Evolutionary conservation across 1,140 invertebrate genomes (phyloP), one percentile per base, ranked within the genome.

Genomic region (Eulimnadia texana): DNA sequence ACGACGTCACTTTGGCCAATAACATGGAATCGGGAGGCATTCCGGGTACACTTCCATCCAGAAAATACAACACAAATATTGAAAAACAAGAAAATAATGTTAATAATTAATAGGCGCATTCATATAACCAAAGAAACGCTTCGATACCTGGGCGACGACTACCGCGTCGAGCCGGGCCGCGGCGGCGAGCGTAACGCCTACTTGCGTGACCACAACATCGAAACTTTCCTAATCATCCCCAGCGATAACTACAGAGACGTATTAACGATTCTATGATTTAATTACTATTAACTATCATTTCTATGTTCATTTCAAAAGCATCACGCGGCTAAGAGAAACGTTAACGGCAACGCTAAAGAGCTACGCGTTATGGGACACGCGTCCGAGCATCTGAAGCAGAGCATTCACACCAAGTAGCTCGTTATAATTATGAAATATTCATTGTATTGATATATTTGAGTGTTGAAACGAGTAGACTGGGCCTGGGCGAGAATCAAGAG

Each of bases 1-100:
- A 96, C 71, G 92, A 96, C 74, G 93, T 96, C 63, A 94, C 90
- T 1, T 74, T 94, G 25, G 92, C 92, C 33, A 97, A 96, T 76
- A 84, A 92, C 71, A 96, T 96, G 92, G 93, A 97, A 74, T 90
- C 88, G 67, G 90, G 89, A 0, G 93, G 93, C 23, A 82, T 90
- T 60, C 90, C 93, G 93, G 92, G 84, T 90, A 76, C 80, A 75
- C 73, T 58, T 53, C 19, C 33, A 24, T 24, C 0, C 50, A n/a
- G n/a, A n/a, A n/a, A n/a, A n/a, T n/a, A n/a, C n/a, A n/a, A n/a
- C n/a, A n/a, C n/a, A n/a, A n/a, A n/a, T n/a, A n/a, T n/a, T n/a
- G n/a, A n/a, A n/a, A n/a, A n/a, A n/a, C n/a, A n/a, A n/a, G n/a
- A n/a, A n/a, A n/a, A n/a, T n/a, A n/a, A n/a, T n/a, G n/a, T n/a